These are phyloP conservation scores for Ciona savignyi DNA, from an alignment of 23 tunicate species.

Conservation along the genomic window DNA sequence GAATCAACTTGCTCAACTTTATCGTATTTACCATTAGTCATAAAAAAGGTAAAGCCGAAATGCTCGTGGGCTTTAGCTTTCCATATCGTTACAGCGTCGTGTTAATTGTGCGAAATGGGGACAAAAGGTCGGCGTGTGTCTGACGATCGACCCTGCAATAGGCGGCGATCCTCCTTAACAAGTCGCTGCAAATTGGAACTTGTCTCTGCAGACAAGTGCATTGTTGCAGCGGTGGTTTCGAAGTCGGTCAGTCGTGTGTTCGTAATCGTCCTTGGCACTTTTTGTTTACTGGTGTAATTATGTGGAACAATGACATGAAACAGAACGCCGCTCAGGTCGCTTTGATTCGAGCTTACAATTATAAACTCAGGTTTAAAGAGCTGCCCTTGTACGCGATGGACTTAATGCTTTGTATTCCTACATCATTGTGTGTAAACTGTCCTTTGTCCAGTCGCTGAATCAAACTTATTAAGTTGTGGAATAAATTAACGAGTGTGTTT, in stretches of 20 bases:
- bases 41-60: neutral
- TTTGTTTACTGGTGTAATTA: neutral
- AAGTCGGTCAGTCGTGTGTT: neutral
- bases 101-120: no score
- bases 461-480: neutral
- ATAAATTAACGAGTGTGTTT: neutral
- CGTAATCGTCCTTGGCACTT: conserved; percentile 1
- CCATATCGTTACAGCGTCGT: no score
- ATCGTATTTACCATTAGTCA: neutral
- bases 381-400: neutral
- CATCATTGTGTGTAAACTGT: neutral
- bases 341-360: neutral
- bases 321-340: neutral
- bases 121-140: neutral
- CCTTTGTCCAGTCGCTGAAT: neutral
- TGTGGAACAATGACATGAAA: neutral
- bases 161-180: neutral
- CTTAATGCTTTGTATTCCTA: neutral
- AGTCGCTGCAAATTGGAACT: conserved; percentile 1
- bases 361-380: neutral
- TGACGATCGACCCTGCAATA: neutral
- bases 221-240: neutral
- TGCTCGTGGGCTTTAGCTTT: no score
- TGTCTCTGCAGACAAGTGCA: neutral
- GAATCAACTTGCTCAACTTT: neutral